Percentiles rank a stretch among this genome's conserved stretches.
These are phyloP conservation scores for Himalopsyche kuldschensis DNA, from an alignment of 2,888 invertebrate species.

Conservation along the genomic window DNA sequence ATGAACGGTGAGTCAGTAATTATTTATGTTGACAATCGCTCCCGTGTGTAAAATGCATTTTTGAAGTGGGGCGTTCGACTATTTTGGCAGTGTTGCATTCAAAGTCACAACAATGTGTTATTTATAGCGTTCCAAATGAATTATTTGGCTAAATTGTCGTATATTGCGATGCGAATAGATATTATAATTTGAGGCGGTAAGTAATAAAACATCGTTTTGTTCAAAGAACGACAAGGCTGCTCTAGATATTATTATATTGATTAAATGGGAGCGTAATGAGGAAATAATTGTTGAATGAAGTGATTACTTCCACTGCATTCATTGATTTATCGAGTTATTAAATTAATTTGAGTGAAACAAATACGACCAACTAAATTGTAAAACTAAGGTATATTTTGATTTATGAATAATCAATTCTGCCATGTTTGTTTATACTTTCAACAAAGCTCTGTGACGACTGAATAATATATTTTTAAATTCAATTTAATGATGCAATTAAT, in stretches of 20 bases:
- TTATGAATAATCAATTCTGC: neutral
- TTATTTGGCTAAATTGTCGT: neutral
- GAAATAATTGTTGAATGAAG: neutral
- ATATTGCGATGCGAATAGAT: neutral
- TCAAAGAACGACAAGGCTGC: neutral
- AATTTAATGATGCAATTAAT: too few species aligned
- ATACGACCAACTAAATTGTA: neutral
- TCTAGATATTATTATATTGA: neutral
- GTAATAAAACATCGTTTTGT: neutral
- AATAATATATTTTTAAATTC: too few species aligned
- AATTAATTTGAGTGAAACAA: neutral
- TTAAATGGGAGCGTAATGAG: neutral
- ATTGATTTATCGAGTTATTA: neutral
- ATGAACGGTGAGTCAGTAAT: slow-evolving; percentile 77
- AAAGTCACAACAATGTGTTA: slow-evolving; percentile 5
- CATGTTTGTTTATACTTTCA: neutral
- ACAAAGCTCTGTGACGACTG: too few species aligned
- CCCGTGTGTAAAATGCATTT: neutral
- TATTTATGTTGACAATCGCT: slow-evolving; percentile 12
- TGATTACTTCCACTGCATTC: neutral
- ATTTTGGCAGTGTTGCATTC: neutral
- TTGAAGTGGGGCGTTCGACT: slow-evolving; percentile 9
- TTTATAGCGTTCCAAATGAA: neutral
- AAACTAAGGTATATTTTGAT: neutral
- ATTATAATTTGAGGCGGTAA: neutral